Percentiles rank a stretch among this genome's conserved stretches.
Conservation (phyloP, 1,140 invertebrate species). For the Hylaeus volcanicus region DNA sequence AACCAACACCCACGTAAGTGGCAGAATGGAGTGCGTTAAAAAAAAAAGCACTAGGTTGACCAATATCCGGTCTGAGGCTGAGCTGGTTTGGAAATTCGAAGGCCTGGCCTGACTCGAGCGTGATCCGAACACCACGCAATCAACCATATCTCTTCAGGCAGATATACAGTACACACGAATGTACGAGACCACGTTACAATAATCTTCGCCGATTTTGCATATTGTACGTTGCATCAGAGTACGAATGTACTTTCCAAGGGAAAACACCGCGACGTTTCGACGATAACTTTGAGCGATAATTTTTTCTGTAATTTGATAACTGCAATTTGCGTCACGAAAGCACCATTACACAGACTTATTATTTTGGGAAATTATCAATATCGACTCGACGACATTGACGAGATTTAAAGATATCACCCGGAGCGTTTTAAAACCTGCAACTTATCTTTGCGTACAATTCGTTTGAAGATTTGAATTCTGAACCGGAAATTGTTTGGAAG, state of each 20-base stretch:
- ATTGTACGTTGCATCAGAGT: not conserved
- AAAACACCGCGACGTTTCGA: not conserved
- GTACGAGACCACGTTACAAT: not conserved
- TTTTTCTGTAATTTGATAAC: not conserved
- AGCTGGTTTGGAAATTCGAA: conserved; percentile 70
- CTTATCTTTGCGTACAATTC: not conserved
- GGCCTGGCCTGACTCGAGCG: conserved; percentile 54
- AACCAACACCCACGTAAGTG: conserved; percentile 37
- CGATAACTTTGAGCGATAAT: not conserved
- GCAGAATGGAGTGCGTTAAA: conserved; percentile 44
- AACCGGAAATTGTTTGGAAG: not conserved
- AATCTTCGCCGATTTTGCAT: not conserved
- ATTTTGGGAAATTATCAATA: not conserved
- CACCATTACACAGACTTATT: not conserved
- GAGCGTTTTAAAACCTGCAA: not conserved
- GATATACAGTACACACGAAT: conserved; percentile 22
- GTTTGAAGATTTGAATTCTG: not conserved
- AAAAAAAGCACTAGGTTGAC: conserved; percentile 59
- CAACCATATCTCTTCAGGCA: conserved; percentile 50
- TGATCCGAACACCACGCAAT: conserved; percentile 68
- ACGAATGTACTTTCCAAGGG: not conserved
- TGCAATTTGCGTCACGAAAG: not conserved
- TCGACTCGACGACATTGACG: not conserved
- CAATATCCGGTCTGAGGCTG: conserved; percentile 66
- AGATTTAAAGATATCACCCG: not conserved